Evolutionary conservation across 2,113 vertebrate species (phyloP).

Genomic region (Mirounga angustirostris): DNA sequence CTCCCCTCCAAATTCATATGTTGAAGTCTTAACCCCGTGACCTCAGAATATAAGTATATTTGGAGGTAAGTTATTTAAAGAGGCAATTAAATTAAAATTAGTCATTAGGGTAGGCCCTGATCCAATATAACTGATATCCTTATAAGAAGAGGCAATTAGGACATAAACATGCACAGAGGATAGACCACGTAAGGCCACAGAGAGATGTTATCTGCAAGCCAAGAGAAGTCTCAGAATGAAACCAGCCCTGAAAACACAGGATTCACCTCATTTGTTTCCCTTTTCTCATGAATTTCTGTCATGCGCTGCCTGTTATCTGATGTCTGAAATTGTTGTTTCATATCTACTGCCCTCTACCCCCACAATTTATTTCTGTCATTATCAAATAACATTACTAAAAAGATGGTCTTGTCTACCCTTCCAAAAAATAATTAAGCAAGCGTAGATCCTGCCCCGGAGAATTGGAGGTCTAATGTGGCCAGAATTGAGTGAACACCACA

Average conservation of each 20-base stretch:
- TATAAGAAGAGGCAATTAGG: background rate
- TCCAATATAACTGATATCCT: background rate
- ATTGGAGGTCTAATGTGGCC: background rate
- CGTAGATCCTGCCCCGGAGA: background rate
- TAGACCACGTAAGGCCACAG: background rate
- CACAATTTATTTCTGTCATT: background rate
- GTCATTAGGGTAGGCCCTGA: background rate
- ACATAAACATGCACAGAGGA: background rate
- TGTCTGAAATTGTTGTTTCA: background rate
- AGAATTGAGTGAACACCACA: background rate
- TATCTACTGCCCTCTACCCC: background rate
- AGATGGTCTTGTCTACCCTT: background rate
- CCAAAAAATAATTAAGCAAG: background rate
- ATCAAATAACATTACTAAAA: background rate
- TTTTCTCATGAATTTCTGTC: background rate
- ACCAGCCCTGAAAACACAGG: background rate
- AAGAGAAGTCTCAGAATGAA: background rate
- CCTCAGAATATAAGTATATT: background rate
- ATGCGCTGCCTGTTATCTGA: background rate
- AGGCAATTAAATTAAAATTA: background rate
- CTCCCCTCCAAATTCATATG: background rate
- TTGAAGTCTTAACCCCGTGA: background rate
- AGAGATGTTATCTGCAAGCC: background rate
- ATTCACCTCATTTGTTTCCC: background rate
- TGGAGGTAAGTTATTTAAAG: background rate